Evolutionary conservation across 1,140 invertebrate species (phyloP).

Genomic region (Listronotus oregonensis): DNA sequence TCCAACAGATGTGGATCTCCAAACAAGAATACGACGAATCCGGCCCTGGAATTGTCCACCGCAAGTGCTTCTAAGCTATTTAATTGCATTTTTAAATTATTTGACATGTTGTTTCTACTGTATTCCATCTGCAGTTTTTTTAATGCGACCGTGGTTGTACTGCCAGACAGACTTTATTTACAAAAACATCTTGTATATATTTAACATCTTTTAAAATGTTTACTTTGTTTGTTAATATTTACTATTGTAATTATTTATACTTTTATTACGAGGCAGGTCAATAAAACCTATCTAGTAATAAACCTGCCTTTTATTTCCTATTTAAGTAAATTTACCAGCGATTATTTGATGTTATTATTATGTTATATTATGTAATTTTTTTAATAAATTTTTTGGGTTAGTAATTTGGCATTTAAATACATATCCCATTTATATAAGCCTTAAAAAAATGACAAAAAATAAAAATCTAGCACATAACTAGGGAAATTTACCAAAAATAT

Average conservation of each 20-base stretch:
- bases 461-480: not conserved
- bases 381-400: slow-evolving; percentile 38
- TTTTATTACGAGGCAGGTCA: slow-evolving; percentile 47
- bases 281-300: slow-evolving; percentile 47
- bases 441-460: slow-evolving; percentile 10
- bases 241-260: slow-evolving; percentile 38
- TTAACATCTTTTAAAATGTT: slow-evolving; percentile 47
- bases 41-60: slow-evolving; percentile 89
- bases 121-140: slow-evolving; percentile 40
- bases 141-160: slow-evolving; percentile 50
- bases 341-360: slow-evolving; percentile 37
- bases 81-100: slow-evolving; percentile 44
- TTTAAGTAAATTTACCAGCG: slow-evolving; percentile 22
- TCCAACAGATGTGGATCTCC: slow-evolving; percentile 89
- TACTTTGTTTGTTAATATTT: slow-evolving; percentile 47
- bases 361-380: slow-evolving; percentile 41
- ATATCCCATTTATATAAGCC: slow-evolving; percentile 13
- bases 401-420: slow-evolving; percentile 4
- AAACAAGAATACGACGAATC: slow-evolving; percentile 94
- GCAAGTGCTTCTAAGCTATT: slow-evolving; percentile 84
- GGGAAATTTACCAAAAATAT: slow-evolving; percentile 2
- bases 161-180: slow-evolving; percentile 51
- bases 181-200: slow-evolving; percentile 40
- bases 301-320: slow-evolving; percentile 44
- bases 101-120: slow-evolving; percentile 43